Evolutionary conservation across 2,888 invertebrate genomes (phyloP), one percentile per base, ranked within the genome.

Genomic region (Nemapogon koenigi): DNA sequence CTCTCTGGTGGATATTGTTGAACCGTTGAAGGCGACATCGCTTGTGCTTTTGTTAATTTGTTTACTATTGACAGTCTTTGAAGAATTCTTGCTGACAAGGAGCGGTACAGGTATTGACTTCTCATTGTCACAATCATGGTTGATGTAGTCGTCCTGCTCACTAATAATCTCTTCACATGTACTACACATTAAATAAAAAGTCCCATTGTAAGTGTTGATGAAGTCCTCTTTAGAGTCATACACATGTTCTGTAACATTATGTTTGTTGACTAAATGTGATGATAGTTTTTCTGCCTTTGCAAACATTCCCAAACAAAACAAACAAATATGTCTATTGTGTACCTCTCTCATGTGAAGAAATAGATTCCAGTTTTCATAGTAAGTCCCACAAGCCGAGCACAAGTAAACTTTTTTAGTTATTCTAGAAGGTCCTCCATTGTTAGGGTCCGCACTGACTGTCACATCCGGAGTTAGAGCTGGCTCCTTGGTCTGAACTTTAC

Each of bases 281-380:
- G 90, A 87, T 27, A 94, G 68, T 53, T 89, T 88, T 51, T 91
- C 90, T 6, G 90, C 87, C 51, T 86, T 86, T 19, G 88, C 86
- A 70, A 91, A 92, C 83, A 91, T 87, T 35, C 90, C 89, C 44
- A 91, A 79, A 59, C 93, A 93, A 66, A 89, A 90, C 37, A 93
- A 71, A 59, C 93, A 94, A 49, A 91, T 88, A 56, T 88, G 89
- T 38, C 90, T 83, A 50, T 87, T 86, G 61, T 94, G 93, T 41
- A 87, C 84, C 55, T 91, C 90, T 38, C 89, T 82, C 86, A 92
- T 91, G 52, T 93, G 93, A 31, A 90, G 65, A 59, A 91, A 92
- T 42, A 92, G 80, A 67, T 91, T 90, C 90, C 91, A 91, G 53
- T 90, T 89, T 64, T 91, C 90, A 69, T 90, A 91, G 55, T 91